Evolutionary conservation across 1,140 invertebrate genomes (phyloP), one percentile per base, ranked within the genome.

Genomic region (Atta colombica): DNA sequence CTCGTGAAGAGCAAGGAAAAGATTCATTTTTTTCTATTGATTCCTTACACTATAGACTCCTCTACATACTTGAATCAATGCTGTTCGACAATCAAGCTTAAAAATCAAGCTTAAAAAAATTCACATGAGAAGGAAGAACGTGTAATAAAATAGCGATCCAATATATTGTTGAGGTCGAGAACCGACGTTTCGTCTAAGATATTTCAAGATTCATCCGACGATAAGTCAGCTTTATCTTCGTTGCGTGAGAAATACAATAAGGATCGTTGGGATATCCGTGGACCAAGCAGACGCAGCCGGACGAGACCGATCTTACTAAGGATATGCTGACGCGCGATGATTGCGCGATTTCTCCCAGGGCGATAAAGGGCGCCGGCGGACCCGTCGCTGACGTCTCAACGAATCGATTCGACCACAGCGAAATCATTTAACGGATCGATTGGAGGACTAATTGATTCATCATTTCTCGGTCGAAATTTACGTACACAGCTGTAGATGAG

Each of bases 401-500:
- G 68, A 60, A 53, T 69, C 77, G 87, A 71, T 53, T 86, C 78
- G 85, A 89, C 49, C 77, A 77, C 82, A 45, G 58, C 68, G 53
- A 89, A 86, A 89, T 85, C 69, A 71, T 87, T 87, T 86, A 75
- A 87, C 28, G 55, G 58, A 66, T 53, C 45, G 45, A 45, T 58
- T 60, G 68, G 25, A 39, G 45, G 31, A 74, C 65, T 90, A 90
- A 90, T 90, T 90, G 86, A 90, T 90, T 90, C 88, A 55, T 90
- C 55, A 51, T 75, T 14, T 74, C 53, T 66, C 35, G 12, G 18
- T 39, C 74, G 68, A 85, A 69, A 75, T 87, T 86, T 63, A 74
- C 61, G 75, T 39, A 35, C 65, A 68, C 18, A 55, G 18, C 18
- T n/a, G 75, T 35, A 35, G 5, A 35, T 31, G 31, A 5, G 39